Conservation (phyloP, 1,140 invertebrate genomes). For the Drosophila kohkoa region DNA sequence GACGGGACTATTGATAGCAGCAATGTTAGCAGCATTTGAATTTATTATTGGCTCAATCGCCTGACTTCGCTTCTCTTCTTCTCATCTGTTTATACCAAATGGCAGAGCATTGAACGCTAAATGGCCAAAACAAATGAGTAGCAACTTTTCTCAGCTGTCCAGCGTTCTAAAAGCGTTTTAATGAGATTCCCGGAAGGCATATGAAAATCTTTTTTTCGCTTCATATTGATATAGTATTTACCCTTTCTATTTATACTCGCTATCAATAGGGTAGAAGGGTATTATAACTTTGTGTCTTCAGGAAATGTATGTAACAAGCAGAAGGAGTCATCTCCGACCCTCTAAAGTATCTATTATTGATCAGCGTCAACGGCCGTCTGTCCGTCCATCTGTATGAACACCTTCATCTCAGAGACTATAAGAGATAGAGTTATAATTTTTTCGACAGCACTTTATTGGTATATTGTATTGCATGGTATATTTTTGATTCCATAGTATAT, state of each 20-base stretch:
- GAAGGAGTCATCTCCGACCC: too few species aligned
- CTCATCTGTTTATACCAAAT: constrained; percentile 41
- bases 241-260: background rate
- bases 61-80: constrained; percentile 30
- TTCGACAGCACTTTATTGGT: too few species aligned
- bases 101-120: constrained; percentile 51
- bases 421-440: too few species aligned
- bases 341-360: too few species aligned
- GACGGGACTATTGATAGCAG: constrained; percentile 71
- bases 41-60: constrained; percentile 52
- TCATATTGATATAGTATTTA: background rate
- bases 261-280: too few species aligned
- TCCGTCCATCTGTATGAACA: too few species aligned
- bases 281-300: too few species aligned
- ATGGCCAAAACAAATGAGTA: constrained; percentile 52
- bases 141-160: constrained; percentile 38
- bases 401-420: too few species aligned
- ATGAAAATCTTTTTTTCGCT: background rate
- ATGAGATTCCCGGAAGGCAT: constrained; percentile 34
- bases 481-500: too few species aligned
- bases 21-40: constrained; percentile 66
- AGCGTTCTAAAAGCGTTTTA: constrained; percentile 22
- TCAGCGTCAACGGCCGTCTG: too few species aligned
- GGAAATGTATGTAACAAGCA: too few species aligned
- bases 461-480: too few species aligned